Conservation (phyloP, 2,113 vertebrate genomes). For the Aplodontia rufa region DNA sequence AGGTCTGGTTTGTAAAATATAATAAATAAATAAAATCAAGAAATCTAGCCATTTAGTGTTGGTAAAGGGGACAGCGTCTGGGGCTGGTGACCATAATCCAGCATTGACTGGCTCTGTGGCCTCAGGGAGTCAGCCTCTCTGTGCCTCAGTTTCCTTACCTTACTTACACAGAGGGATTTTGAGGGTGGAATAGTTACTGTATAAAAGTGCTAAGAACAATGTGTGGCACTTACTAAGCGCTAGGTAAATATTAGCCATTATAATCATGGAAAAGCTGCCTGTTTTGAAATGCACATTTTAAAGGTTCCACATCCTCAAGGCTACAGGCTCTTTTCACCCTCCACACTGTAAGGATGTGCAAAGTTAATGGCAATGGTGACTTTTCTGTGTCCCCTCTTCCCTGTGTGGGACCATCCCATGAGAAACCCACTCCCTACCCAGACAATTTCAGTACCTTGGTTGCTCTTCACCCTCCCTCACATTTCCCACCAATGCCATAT, state of each 20-base stretch:
- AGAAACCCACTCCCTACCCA: not conserved
- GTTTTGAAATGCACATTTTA: not conserved
- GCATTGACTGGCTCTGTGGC: not conserved
- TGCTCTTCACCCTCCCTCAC: not conserved
- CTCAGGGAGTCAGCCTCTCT: not conserved
- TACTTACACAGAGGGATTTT: not conserved
- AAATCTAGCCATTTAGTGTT: not conserved
- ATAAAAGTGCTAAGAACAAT: not conserved
- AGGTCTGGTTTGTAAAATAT: no score
- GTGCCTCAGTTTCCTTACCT: not conserved
- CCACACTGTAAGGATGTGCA: not conserved
- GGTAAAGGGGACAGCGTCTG: not conserved
- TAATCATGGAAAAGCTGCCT: not conserved
- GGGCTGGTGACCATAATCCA: not conserved
- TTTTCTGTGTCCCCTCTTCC: not conserved
- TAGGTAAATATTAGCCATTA: not conserved
- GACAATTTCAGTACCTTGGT: not conserved
- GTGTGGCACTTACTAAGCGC: no score
- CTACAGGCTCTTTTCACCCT: not conserved
- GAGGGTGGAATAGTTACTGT: not conserved
- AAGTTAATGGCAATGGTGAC: accelerated
- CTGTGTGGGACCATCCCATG: no score
- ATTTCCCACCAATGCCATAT: not conserved
- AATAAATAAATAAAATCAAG: no score
- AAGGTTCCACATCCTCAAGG: not conserved